A percentile compares a stretch with the other conserved stretches of the same genome.
phyloP scores from a whole-genome alignment of 2,797 vertebrate species.

The Eulemur rubriventer region DNA sequence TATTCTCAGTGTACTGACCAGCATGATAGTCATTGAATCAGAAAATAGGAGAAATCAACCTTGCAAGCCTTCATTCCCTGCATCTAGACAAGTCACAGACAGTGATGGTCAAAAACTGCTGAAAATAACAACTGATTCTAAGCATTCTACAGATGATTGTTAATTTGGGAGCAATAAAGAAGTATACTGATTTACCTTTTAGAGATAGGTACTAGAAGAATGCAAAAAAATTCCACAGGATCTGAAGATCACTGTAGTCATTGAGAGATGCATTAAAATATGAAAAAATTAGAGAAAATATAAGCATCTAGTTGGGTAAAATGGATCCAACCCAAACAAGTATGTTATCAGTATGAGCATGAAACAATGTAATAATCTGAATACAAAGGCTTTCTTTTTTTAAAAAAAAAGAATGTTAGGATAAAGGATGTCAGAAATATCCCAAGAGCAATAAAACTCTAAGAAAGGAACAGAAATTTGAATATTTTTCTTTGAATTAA shows the following conservation, averaged over 20 bases:
- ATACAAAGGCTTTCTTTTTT: neutral
- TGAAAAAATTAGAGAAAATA: neutral
- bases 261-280: neutral
- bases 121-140: neutral
- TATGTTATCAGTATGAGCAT: neutral
- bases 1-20: neutral
- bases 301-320: neutral
- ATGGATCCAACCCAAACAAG: neutral
- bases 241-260: neutral
- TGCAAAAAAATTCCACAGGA: neutral
- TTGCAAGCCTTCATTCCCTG: neutral
- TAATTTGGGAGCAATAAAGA: neutral
- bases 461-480: neutral
- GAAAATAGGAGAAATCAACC: neutral
- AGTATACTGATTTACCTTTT: neutral
- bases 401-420: neutral
- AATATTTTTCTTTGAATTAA: constrained; percentile 6
- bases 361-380: neutral
- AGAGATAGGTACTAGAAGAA: neutral
- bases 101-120: neutral
- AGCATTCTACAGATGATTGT: neutral
- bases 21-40: neutral
- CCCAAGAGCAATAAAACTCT: neutral
- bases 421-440: neutral
- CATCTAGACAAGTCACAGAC: neutral